Evolutionary conservation across 2,113 vertebrate genomes (phyloP).

Genomic region (Nothocercus julius): DNA sequence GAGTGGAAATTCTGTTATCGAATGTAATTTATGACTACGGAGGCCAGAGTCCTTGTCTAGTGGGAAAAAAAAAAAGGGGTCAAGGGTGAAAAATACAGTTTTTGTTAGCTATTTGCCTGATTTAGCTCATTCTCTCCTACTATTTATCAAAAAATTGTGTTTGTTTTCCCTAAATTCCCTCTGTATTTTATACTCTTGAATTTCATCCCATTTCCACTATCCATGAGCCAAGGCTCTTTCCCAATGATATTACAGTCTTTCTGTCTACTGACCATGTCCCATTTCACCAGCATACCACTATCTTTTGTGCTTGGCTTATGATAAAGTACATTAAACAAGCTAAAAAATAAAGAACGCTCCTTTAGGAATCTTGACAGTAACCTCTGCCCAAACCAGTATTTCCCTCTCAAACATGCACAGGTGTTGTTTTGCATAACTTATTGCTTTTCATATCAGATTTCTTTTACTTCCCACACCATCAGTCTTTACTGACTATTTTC

Average conservation of each 20-base stretch:
- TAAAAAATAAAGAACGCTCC: neutral
- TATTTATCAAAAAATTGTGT: neutral
- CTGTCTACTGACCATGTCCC: accelerated
- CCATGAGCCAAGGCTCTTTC: neutral
- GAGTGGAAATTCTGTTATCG: neutral
- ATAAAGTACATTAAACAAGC: neutral
- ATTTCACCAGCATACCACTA: neutral
- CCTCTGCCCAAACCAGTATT: neutral
- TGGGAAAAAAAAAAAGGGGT: neutral
- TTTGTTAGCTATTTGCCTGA: neutral
- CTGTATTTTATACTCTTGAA: neutral
- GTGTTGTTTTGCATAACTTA: slow-evolving; percentile 16
- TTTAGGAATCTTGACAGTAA: neutral
- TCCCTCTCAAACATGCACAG: neutral
- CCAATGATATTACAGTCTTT: neutral
- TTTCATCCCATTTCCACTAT: neutral
- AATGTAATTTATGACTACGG: neutral
- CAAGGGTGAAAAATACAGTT: accelerated
- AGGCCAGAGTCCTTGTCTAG: neutral
- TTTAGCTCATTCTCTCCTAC: neutral
- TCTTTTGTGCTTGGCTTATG: neutral
- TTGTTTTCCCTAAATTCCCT: neutral
- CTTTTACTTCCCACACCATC: neutral
- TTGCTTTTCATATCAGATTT: slow-evolving; percentile 8
- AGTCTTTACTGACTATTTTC: neutral